Percentiles rank a stretch among this genome's conserved stretches.
phyloP scores from a whole-genome alignment of 1,140 invertebrate species.

The Macrostomum lignano region DNA sequence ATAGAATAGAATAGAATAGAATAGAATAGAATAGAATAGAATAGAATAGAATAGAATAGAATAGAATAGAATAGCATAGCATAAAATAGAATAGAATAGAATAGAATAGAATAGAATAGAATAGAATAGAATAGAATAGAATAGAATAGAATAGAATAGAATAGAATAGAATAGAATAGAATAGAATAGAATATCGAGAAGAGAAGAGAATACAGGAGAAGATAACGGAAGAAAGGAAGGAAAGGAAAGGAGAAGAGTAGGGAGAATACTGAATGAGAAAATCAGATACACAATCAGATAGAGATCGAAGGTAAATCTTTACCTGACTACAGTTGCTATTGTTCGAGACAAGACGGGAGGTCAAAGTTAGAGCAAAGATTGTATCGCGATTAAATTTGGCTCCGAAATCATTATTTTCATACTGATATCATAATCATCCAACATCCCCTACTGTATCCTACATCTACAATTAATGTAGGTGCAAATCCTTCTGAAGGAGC shows the following conservation, averaged over 20 bases:
- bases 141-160: conserved; percentile 2
- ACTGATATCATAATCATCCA: too few relatives aligned
- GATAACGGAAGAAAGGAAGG: background rate
- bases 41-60: conserved; percentile 1
- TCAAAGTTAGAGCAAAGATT: too few relatives aligned
- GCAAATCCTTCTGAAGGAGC: too few relatives aligned
- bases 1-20: conserved; percentile 1
- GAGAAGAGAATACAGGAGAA: background rate
- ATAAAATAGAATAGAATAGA: conserved; percentile 2
- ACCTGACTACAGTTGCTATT: too few relatives aligned
- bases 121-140: conserved; percentile 2
- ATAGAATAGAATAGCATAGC: conserved; percentile 1
- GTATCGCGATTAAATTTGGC: too few relatives aligned
- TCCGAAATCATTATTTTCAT: too few relatives aligned
- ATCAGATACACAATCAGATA: too few relatives aligned
- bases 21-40: background rate
- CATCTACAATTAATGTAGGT: too few relatives aligned
- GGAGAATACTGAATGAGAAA: background rate
- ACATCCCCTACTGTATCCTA: too few relatives aligned
- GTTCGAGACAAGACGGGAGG: too few relatives aligned
- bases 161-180: conserved; percentile 2
- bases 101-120: conserved; percentile 2
- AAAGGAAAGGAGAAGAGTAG: background rate
- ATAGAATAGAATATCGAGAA: conserved; percentile 1
- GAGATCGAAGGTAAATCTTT: too few relatives aligned